Conservation (phyloP, 35 echinoderm and acorn worm species). For the Apostichopus japonicus region DNA sequence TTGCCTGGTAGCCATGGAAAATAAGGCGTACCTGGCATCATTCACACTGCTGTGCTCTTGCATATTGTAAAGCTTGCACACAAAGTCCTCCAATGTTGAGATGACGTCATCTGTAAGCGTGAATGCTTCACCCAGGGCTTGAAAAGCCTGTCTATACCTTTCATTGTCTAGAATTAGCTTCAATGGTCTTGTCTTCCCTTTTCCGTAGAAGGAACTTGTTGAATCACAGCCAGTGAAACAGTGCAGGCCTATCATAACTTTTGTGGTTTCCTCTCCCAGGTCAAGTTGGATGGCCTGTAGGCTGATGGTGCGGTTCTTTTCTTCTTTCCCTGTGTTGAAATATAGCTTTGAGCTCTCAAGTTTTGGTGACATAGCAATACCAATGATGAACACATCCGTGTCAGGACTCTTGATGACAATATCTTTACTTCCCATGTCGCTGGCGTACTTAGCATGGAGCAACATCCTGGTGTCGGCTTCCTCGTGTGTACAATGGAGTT, state of each 20-base stretch:
- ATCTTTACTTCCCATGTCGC: too few relatives aligned
- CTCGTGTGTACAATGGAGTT: too few relatives aligned
- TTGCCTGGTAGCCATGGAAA: constrained; percentile 35
- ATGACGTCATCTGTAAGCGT: neutral
- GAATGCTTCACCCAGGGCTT: neutral
- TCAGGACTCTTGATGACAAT: constrained; percentile 41
- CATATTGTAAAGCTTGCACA: constrained; percentile 9
- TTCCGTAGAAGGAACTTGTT: too few relatives aligned
- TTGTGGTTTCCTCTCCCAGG: too few relatives aligned
- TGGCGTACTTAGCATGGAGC: constrained; percentile 52
- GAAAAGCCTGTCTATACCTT: neutral
- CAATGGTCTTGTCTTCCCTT: too few relatives aligned
- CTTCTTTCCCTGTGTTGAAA: constrained; percentile 65
- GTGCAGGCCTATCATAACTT: too few relatives aligned
- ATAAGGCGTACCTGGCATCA: constrained; percentile 48
- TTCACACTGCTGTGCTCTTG: neutral
- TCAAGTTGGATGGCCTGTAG: too few relatives aligned
- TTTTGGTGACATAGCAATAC: neutral
- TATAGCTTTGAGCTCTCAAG: constrained; percentile 14
- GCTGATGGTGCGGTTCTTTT: too few relatives aligned
- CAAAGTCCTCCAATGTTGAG: neutral
- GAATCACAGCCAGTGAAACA: too few relatives aligned
- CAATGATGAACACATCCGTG: constrained; percentile 63
- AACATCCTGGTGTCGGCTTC: too few relatives aligned
- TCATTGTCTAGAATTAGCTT: too few relatives aligned